phyloP scores from a whole-genome alignment of 2,888 invertebrate genomes.

The Tenthredo distinguenda region DNA sequence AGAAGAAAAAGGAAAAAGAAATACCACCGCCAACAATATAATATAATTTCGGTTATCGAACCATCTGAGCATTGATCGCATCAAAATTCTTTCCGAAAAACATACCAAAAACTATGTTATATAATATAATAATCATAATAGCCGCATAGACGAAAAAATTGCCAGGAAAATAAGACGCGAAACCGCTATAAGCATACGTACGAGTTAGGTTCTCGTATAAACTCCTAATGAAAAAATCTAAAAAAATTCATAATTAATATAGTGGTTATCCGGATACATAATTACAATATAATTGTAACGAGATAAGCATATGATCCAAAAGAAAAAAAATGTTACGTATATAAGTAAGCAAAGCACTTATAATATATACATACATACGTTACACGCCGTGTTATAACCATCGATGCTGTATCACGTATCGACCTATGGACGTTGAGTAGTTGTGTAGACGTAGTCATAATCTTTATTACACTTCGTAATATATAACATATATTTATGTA shows the following conservation, averaged over 20 bases:
- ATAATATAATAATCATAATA: not conserved
- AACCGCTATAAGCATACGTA: not conserved
- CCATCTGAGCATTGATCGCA: constrained; percentile 41
- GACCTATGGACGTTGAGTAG: constrained; percentile 69
- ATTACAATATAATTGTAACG: constrained; percentile 51
- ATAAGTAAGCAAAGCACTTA: constrained; percentile 42
- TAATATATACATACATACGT: constrained; percentile 42
- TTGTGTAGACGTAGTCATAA: constrained; percentile 61
- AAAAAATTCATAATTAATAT: not conserved
- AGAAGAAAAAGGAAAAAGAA: not conserved
- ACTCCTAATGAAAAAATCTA: constrained; percentile 46
- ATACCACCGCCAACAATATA: not conserved
- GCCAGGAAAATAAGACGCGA: not conserved
- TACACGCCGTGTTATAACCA: constrained; percentile 40
- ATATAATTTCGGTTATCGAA: not conserved
- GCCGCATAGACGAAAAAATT: not conserved
- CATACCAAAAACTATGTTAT: not conserved
- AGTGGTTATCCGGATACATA: constrained; percentile 49
- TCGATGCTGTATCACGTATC: constrained; percentile 38
- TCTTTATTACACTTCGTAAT: constrained; percentile 36
- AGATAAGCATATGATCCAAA: constrained; percentile 54
- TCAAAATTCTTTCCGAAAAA: constrained; percentile 7
- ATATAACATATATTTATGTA: not conserved
- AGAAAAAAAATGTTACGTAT: constrained; percentile 40
- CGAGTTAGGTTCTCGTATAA: not conserved